Percentiles rank a stretch among this genome's conserved stretches.
phyloP scores from a whole-genome alignment of 2,888 invertebrate genomes.

The Mimachlamys varia region DNA sequence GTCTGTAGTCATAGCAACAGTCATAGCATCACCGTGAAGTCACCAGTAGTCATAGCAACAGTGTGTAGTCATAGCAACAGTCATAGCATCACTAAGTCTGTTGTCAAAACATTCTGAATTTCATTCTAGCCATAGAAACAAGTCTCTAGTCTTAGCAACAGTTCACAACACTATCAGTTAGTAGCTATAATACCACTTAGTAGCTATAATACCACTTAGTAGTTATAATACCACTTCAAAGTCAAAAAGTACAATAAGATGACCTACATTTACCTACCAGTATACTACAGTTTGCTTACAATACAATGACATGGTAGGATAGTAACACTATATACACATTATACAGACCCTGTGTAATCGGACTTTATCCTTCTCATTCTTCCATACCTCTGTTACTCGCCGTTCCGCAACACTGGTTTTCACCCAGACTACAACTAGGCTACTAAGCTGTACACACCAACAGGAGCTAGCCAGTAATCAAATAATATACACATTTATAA shows the following conservation, averaged over 20 bases:
- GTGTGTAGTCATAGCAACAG: background rate
- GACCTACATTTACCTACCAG: too few relatives aligned
- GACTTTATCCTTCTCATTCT: background rate
- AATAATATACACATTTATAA: background rate
- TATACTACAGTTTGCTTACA: background rate
- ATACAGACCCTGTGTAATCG: background rate
- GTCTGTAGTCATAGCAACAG: conserved; percentile 6
- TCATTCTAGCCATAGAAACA: too few relatives aligned
- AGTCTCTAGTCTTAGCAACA: background rate
- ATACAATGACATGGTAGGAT: background rate
- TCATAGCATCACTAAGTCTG: background rate
- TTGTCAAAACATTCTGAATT: too few relatives aligned
- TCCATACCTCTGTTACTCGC: background rate
- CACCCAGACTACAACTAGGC: background rate
- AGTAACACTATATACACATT: background rate
- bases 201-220: too few relatives aligned
- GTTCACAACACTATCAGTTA: background rate
- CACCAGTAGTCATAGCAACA: background rate
- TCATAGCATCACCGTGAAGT: background rate
- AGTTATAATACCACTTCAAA: too few relatives aligned
- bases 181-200: background rate
- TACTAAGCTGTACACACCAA: background rate
- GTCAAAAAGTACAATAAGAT: background rate
- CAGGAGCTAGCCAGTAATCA: background rate
- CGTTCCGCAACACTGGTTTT: background rate